phyloP scores from a whole-genome alignment of 2,888 invertebrate species.

The Drosophila recens region DNA sequence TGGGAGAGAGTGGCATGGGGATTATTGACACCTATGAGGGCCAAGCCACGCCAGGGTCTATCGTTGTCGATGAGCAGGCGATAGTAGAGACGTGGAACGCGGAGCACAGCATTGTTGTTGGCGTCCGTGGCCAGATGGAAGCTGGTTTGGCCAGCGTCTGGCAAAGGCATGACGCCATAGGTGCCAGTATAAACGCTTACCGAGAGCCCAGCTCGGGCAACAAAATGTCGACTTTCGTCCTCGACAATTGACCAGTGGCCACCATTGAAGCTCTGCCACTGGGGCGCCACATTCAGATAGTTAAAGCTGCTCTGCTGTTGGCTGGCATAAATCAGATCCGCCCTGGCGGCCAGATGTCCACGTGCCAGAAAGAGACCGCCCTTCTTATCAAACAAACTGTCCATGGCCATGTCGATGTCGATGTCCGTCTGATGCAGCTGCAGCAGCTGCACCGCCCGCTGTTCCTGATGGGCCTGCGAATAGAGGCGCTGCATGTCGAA shows the following conservation, averaged over 20 bases:
- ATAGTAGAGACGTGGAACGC: slow-evolving; percentile 87
- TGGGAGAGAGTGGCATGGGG: slow-evolving; percentile 77
- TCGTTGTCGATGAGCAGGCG: slow-evolving; percentile 86
- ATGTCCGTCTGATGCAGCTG: slow-evolving; percentile 54
- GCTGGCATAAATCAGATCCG: slow-evolving; percentile 86
- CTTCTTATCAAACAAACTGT: slow-evolving; percentile 57
- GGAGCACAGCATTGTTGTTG: slow-evolving; percentile 83
- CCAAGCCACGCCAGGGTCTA: slow-evolving; percentile 85
- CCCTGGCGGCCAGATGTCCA: slow-evolving; percentile 86
- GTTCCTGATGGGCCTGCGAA: slow-evolving; percentile 79
- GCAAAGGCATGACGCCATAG: slow-evolving; percentile 86
- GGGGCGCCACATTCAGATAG: slow-evolving; percentile 87
- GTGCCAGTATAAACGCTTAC: slow-evolving; percentile 87
- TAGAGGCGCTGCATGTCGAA: slow-evolving; percentile 82
- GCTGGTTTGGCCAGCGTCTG: slow-evolving; percentile 55
- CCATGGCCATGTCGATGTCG: background rate
- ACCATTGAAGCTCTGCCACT: slow-evolving; percentile 87
- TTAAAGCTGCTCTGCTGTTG: slow-evolving; percentile 87
- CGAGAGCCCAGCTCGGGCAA: slow-evolving; percentile 76
- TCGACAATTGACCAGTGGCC: slow-evolving; percentile 87
- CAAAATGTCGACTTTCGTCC: slow-evolving; percentile 85
- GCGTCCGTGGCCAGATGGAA: slow-evolving; percentile 83
- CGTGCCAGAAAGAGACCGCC: slow-evolving; percentile 83
- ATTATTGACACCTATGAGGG: slow-evolving; percentile 86
- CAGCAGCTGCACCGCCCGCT: slow-evolving; percentile 78